Evolutionary conservation across 2,797 vertebrate genomes (phyloP).

Genomic region (Eremophila alpestris): DNA sequence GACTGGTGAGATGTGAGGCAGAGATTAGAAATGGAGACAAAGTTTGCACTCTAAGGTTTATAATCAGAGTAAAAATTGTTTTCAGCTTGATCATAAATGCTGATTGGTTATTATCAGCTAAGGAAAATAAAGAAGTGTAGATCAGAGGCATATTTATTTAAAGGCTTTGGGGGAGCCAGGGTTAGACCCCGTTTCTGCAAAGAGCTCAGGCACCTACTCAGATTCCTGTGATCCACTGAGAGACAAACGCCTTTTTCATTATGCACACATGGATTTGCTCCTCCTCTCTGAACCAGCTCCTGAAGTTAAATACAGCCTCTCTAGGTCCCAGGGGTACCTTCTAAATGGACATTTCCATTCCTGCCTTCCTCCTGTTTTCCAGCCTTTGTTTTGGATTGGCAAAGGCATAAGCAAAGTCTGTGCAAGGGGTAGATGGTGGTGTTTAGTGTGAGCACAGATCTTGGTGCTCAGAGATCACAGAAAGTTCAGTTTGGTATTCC

Average conservation of each 20-base stretch:
- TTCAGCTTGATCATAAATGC: not conserved
- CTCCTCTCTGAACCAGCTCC: not conserved
- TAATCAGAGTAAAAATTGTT: constrained; percentile 21
- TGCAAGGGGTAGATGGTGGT: fast-evolving
- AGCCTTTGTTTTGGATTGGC: not conserved
- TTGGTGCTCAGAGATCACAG: not conserved
- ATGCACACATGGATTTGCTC: not conserved
- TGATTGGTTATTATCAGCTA: not conserved
- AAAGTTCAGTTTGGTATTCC: not conserved
- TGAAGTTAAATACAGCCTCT: not conserved
- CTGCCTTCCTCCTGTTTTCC: not conserved
- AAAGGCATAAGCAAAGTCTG: not conserved
- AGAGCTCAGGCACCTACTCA: not conserved
- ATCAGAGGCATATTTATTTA: not conserved
- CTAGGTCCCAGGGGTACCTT: not conserved
- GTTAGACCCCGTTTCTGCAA: not conserved
- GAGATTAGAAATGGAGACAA: constrained; percentile 5
- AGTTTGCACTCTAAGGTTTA: constrained; percentile 11
- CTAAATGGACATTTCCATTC: not conserved
- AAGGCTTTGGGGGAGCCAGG: not conserved
- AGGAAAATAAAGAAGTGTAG: not conserved
- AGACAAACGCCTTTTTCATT: not conserved
- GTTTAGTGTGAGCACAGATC: not conserved
- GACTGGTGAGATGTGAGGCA: not conserved
- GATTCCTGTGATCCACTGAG: not conserved